Conservation (phyloP, 1,140 invertebrate genomes). For the Drosophila serrata region DNA sequence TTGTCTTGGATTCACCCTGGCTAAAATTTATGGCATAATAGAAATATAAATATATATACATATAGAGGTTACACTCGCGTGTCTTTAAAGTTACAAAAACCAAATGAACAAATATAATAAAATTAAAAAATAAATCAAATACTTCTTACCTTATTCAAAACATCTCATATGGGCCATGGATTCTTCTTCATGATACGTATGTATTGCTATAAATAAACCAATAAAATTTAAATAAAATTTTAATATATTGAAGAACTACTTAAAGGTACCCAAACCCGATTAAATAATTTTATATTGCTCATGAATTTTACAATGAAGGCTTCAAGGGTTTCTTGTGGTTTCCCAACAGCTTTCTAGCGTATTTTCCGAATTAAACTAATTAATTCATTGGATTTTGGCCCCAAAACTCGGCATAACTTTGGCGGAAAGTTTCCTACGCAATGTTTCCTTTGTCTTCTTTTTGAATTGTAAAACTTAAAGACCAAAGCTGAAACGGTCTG, state of each 20-base stretch:
- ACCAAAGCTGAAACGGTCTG: conserved; percentile 33
- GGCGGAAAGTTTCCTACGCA: conserved; percentile 57
- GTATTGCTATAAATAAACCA: not conserved
- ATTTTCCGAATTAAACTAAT: conserved; percentile 66
- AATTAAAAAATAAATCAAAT: conserved; percentile 6
- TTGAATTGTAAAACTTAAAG: conserved; percentile 60
- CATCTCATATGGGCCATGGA: not conserved
- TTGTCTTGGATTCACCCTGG: conserved; percentile 30
- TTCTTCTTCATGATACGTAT: not conserved
- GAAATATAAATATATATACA: conserved; percentile 25
- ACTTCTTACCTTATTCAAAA: not conserved
- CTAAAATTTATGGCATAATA: conserved; percentile 47
- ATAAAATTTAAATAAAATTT: not conserved
- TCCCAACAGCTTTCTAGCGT: conserved; percentile 30
- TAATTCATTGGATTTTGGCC: conserved; percentile 68
- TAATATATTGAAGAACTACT: not conserved
- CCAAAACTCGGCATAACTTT: conserved; percentile 62
- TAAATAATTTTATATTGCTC: conserved; percentile 29
- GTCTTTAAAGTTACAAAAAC: conserved; percentile 54
- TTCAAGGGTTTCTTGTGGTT: conserved; percentile 44
- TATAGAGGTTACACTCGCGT: conserved; percentile 25
- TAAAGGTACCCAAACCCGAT: conserved; percentile 9
- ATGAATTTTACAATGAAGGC: conserved; percentile 50
- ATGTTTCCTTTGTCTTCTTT: conserved; percentile 24
- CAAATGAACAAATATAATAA: conserved; percentile 41